Base-by-base conservation (phyloP, 37 sponge, comb jelly and placozoan genomes). In the Spongilla lacustris region DNA sequence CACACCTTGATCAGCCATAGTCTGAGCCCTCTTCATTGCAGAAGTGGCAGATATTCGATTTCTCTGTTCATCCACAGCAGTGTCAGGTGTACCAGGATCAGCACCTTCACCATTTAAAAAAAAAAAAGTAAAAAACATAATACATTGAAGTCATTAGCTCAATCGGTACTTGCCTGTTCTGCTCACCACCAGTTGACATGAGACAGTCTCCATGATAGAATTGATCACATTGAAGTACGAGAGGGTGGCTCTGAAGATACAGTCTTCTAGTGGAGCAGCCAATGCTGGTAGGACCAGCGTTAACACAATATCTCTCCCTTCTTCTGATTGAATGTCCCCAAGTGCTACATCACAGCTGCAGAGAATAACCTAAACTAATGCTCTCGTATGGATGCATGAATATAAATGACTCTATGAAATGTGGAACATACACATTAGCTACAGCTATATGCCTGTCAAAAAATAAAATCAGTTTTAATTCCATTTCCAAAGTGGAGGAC, bases 321-420 rank as follows among this genome's bases (percentile, higher is more conserved):
- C 97, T 78, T 96, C 97, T 2, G 97, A 96, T 76, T 96, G 97
- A 41, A 96, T 67, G 76, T 96, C 97, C n/a, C 97, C 97, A 77
- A 96, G 50, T 30, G 86, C 28, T 5, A 96, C 83, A 48, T 87
- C 91, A 89, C 94, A 90, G 35, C 86, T 89, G 69, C n/a, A n/a
- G n/a, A n/a, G n/a, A n/a, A n/a, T n/a, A n/a, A n/a, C n/a, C n/a
- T n/a, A n/a, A n/a, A n/a, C n/a, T n/a, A n/a, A n/a, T n/a, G n/a
- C n/a, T n/a, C n/a, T n/a, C n/a, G n/a, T n/a, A n/a, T n/a, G n/a
- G n/a, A n/a, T n/a, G n/a, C n/a, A n/a, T n/a, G n/a, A n/a, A n/a
- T n/a, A n/a, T n/a, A n/a, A n/a, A 41, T 9, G 41, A 6, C 41
- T 41, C 6, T 41, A 41, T 41, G 41, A 41, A 9, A n/a, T n/a